Conservation (phyloP, 2,113 vertebrate genomes). For the Onychorhynchus coronatus region DNA sequence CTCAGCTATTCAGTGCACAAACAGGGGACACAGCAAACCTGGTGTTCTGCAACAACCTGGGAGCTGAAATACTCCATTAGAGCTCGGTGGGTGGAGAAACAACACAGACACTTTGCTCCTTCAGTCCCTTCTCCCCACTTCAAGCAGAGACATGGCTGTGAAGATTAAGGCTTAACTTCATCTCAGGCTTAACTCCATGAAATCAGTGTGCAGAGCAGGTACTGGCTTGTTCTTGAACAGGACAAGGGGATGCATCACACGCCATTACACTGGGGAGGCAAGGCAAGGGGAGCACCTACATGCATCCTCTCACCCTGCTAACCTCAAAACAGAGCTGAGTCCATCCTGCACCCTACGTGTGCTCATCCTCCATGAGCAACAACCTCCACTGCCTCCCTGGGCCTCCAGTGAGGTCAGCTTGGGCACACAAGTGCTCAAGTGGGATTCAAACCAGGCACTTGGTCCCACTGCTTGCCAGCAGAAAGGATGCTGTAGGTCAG, state of each 20-base stretch:
- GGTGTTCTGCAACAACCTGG: neutral
- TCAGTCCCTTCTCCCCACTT: neutral
- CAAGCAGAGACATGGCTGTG: neutral
- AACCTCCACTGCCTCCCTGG: neutral
- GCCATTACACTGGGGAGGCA: neutral
- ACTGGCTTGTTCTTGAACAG: neutral
- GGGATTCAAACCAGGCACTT: neutral
- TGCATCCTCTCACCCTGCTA: neutral
- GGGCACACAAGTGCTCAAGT: neutral
- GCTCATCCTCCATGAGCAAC: neutral
- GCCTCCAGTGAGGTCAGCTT: rapidly evolving
- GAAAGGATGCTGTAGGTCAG: neutral
- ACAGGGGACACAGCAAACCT: neutral
- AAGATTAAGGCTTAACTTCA: neutral
- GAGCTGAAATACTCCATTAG: neutral
- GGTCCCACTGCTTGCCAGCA: neutral
- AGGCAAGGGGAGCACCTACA: neutral
- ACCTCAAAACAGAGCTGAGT: neutral
- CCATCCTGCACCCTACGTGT: rapidly evolving
- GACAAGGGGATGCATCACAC: rapidly evolving
- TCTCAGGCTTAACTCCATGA: neutral
- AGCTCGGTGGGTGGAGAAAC: neutral
- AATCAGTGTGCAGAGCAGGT: neutral
- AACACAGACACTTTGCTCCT: neutral
- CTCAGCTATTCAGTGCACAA: neutral